Base-by-base conservation (phyloP, 2,797 vertebrate genomes). In the Crenichthys baileyi region DNA sequence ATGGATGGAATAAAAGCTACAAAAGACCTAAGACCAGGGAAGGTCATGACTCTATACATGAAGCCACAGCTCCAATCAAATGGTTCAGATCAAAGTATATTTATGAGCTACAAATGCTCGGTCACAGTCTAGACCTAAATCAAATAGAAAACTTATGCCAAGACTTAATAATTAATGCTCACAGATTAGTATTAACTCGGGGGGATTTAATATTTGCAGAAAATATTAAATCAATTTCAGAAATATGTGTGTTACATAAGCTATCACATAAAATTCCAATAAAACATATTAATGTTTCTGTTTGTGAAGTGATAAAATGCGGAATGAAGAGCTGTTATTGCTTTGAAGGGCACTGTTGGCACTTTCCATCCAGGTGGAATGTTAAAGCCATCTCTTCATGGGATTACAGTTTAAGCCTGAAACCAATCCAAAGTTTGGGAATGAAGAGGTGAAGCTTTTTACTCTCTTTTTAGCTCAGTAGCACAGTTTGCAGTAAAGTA, bases 331-430 rank as follows among this genome's bases (percentile, higher is more conserved):
- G 51, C 18, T 36, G 51, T 53, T 44, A n/a, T 2, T 13, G 44
- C 20, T 67, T 67, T 67, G 22, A 2, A 44, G 20, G 39, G 36
- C 63, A 67, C 5, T 24, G 39, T 36, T 65, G 20, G 20, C 20
- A 39, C 31, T 65, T 8, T 20, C 31, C 81, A 60, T 86, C 77
- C 88, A 89, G 86, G 85, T 84, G 87, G 80, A 81, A 76, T 88
- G 91, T 87, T 90, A 92, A 91, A 94, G 87, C 89, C 91, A 92
- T 94, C 90, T 88, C 87, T 80, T 63, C 15, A 2, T 36, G 83
- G 87, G 90, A 90, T 87, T 88, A 91, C 77, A 90, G 91, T 92
- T 93, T 87, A 92, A 75, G 70, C 87, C 73, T 87, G 87, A 90
- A 91, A 85, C 85, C 87, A 85, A 84, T 84, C 87, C 83, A 44